Percentiles rank a stretch among this genome's conserved stretches.
Conservation (phyloP, 2,113 vertebrate genomes). For the Tychaedon coryphoeus region DNA sequence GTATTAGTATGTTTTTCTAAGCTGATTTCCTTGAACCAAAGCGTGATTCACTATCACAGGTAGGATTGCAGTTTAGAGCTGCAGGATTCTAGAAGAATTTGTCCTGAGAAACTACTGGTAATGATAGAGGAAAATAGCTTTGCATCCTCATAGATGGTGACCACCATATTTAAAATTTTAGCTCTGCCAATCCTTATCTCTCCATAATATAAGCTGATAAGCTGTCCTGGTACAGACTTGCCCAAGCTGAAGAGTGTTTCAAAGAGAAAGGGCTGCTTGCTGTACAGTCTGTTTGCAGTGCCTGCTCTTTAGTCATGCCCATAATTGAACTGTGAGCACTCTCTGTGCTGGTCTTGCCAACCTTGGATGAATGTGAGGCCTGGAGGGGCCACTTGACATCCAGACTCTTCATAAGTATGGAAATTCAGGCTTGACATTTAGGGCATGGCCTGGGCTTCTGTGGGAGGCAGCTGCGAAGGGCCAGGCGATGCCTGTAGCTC, state of each 20-base stretch:
- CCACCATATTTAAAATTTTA: background rate
- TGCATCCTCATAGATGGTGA: background rate
- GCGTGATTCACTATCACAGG: background rate
- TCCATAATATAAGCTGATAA: background rate
- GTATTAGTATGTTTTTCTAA: background rate
- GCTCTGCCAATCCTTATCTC: background rate
- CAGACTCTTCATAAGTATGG: background rate
- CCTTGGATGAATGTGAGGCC: background rate
- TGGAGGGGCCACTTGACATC: slow-evolving; percentile 33
- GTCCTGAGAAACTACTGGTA: background rate
- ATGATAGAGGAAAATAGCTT: background rate
- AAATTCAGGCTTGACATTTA: background rate
- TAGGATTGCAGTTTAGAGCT: background rate
- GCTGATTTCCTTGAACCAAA: background rate
- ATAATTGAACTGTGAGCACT: background rate
- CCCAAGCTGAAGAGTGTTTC: background rate
- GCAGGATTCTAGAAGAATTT: background rate
- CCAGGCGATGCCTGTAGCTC: background rate
- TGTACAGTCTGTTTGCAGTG: background rate
- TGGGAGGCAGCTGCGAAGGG: slow-evolving; percentile 2
- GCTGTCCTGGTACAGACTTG: background rate
- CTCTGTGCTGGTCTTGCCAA: background rate
- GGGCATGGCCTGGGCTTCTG: slow-evolving; percentile 3
- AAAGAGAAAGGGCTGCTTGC: background rate
- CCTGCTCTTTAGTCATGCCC: background rate